Percentiles rank a stretch among this genome's conserved stretches.
phyloP scores from a whole-genome alignment of 2,113 vertebrate genomes.

The Sylvietta virens region DNA sequence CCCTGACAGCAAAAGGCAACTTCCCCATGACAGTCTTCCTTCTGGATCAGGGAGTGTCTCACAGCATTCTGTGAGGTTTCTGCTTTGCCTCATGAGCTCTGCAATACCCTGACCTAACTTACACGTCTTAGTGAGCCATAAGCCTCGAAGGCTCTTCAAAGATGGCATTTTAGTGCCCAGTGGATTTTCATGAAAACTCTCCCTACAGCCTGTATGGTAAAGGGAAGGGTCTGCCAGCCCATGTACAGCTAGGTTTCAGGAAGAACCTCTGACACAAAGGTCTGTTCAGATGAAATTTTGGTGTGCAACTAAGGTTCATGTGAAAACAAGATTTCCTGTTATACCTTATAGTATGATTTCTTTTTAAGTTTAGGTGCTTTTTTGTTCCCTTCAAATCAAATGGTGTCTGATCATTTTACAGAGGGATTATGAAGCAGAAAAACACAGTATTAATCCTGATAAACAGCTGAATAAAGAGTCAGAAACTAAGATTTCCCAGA shows the following conservation, averaged over 20 bases:
- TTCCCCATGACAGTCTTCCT: background rate
- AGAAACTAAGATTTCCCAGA: slow-evolving; percentile 48
- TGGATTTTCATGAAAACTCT: background rate
- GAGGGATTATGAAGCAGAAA: slow-evolving; percentile 56
- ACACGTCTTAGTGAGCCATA: background rate
- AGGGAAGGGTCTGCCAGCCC: background rate
- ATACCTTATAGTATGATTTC: background rate
- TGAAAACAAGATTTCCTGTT: background rate
- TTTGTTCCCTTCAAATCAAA: background rate
- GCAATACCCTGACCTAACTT: background rate
- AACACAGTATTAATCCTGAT: slow-evolving; percentile 14
- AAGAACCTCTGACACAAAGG: background rate
- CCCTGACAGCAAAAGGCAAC: background rate
- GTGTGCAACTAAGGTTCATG: background rate
- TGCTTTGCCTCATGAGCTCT: background rate
- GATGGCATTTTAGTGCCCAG: background rate
- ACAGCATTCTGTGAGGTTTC: background rate
- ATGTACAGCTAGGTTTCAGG: background rate
- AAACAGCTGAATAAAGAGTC: slow-evolving; percentile 35
- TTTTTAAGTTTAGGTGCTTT: background rate
- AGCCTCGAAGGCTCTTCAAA: background rate
- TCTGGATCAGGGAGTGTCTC: background rate
- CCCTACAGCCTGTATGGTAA: background rate
- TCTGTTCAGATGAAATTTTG: background rate
- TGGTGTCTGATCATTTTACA: slow-evolving; percentile 24